Evolutionary conservation across 2,797 vertebrate species (phyloP).

Genomic region (Crypturellus tataupa): DNA sequence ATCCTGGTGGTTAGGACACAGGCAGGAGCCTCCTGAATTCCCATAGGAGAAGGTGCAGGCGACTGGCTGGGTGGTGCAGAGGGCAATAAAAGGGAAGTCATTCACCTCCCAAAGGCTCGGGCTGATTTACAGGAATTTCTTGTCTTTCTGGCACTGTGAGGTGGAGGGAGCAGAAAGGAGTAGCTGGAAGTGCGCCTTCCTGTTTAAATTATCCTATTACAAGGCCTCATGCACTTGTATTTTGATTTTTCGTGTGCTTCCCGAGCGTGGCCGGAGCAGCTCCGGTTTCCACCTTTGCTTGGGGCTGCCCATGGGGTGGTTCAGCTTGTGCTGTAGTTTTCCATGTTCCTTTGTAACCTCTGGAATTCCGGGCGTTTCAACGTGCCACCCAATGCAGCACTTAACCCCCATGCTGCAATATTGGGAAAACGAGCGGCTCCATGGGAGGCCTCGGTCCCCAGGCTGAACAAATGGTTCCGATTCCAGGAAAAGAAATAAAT

Average conservation of each 20-base stretch:
- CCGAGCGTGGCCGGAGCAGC: accelerated
- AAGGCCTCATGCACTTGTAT: background rate
- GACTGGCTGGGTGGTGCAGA: background rate
- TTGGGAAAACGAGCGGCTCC: background rate
- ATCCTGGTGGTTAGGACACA: background rate
- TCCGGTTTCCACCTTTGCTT: background rate
- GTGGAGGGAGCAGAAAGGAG: background rate
- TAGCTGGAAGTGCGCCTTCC: background rate
- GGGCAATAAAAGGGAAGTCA: background rate
- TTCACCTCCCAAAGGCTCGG: too few relatives aligned
- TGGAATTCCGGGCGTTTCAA: slow-evolving; percentile 73
- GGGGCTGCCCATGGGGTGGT: background rate
- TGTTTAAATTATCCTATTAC: background rate
- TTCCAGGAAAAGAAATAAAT: background rate
- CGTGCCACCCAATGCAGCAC: background rate
- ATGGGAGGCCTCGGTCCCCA: background rate
- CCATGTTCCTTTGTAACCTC: background rate
- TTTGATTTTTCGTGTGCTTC: background rate
- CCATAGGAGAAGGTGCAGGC: background rate
- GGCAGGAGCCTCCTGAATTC: background rate
- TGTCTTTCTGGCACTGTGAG: too few relatives aligned
- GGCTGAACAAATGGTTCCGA: slow-evolving; percentile 36
- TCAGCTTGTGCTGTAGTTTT: background rate
- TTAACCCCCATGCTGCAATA: background rate
- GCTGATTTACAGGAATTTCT: background rate